phyloP scores from a whole-genome alignment of 1,140 invertebrate genomes.

The Oreohelix idahoensis region DNA sequence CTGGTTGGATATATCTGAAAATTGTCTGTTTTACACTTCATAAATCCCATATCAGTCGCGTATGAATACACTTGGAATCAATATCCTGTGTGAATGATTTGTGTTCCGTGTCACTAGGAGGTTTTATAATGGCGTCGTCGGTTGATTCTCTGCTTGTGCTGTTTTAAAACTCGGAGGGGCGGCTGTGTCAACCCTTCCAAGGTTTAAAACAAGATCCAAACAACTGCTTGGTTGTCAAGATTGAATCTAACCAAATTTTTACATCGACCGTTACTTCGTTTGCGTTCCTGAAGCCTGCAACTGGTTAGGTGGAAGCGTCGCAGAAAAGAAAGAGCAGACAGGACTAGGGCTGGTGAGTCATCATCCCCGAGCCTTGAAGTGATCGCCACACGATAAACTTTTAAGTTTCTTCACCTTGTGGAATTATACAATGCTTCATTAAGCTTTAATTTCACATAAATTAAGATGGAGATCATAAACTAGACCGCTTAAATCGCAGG shows the following conservation, averaged over 20 bases:
- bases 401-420: background rate
- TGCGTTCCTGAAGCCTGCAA: background rate
- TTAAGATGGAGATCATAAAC: background rate
- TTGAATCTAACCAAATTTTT: constrained; percentile 23
- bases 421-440: background rate
- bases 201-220: constrained; percentile 32
- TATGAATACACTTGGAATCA: background rate
- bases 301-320: background rate
- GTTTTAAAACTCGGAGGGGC: constrained; percentile 41
- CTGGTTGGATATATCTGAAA: background rate
- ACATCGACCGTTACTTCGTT: constrained; percentile 4
- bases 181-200: constrained; percentile 13
- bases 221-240: constrained; percentile 24
- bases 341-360: background rate
- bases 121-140: constrained; percentile 36
- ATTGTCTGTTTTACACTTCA: background rate
- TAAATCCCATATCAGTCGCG: background rate
- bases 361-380: background rate
- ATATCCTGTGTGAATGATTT: constrained; percentile 16
- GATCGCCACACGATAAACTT: background rate
- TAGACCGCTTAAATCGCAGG: background rate
- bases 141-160: constrained; percentile 36
- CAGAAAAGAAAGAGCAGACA: background rate
- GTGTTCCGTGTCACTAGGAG: constrained; percentile 26
- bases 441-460: background rate